Conservation (phyloP, 2,888 invertebrate species). For the Epirrita christyi region DNA sequence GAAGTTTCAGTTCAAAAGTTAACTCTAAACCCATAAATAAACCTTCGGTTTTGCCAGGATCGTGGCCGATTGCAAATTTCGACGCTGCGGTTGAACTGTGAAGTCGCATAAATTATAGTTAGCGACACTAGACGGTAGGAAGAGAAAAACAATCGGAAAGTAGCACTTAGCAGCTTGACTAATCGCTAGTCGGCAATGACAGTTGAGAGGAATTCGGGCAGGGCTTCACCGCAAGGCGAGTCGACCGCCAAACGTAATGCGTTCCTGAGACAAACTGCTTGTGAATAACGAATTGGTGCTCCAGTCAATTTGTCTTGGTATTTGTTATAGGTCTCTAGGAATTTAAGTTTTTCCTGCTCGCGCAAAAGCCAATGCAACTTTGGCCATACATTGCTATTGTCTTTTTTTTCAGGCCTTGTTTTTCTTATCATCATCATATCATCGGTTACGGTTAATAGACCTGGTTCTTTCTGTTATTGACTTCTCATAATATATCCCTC, state of each 20-base stretch:
- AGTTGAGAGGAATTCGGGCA: constrained; percentile 64
- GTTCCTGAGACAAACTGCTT: constrained; percentile 60
- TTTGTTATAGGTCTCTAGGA: constrained; percentile 35
- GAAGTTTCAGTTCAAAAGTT: constrained; percentile 77
- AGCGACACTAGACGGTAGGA: constrained; percentile 59
- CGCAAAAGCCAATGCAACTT: too few species aligned
- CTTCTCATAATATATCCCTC: too few species aligned
- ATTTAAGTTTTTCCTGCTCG: constrained; percentile 25
- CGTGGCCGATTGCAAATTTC: constrained; percentile 81
- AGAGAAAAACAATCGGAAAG: constrained; percentile 82
- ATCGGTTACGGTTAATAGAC: too few species aligned
- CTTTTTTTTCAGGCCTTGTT: too few species aligned
- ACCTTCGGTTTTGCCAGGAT: constrained; percentile 82
- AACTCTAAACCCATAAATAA: constrained; percentile 81
- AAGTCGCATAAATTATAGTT: constrained; percentile 84
- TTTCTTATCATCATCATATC: too few species aligned
- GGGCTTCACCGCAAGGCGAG: constrained; percentile 61
- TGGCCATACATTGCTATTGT: too few species aligned
- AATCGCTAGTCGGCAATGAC: constrained; percentile 79
- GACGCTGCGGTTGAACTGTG: constrained; percentile 71
- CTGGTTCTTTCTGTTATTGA: too few species aligned
- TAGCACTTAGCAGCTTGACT: constrained; percentile 82
- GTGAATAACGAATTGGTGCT: constrained; percentile 52
- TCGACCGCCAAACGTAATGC: constrained; percentile 56
- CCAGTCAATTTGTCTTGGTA: constrained; percentile 38